Percentiles rank a stretch among this genome's conserved stretches.
phyloP scores from a whole-genome alignment of 2,888 invertebrate genomes.

The Masnerella sp. region DNA sequence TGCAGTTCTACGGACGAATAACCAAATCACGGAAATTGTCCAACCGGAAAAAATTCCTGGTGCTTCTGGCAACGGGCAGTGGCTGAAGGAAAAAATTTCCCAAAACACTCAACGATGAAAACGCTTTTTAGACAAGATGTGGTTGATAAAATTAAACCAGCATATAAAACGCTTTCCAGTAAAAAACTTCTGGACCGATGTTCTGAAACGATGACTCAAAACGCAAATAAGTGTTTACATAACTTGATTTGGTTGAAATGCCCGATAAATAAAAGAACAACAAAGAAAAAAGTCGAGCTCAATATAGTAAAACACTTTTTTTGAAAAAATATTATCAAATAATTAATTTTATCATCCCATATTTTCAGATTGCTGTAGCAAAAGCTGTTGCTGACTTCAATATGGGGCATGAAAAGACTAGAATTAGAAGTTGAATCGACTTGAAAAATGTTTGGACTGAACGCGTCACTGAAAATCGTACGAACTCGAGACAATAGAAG shows the following conservation, averaged over 20 bases:
- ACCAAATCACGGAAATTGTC: slow-evolving; percentile 27
- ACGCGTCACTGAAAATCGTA: slow-evolving; percentile 3
- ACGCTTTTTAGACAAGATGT: not conserved
- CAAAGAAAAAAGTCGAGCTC: slow-evolving; percentile 18
- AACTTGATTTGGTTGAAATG: slow-evolving; percentile 31
- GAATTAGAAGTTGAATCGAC: slow-evolving; percentile 15
- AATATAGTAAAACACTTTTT: slow-evolving; percentile 13
- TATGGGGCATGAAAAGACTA: not conserved
- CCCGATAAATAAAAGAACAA: slow-evolving; percentile 14
- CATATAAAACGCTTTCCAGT: slow-evolving; percentile 1
- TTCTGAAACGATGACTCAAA: slow-evolving; percentile 16
- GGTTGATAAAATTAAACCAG: not conserved
- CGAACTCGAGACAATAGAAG: not conserved
- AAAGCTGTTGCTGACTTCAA: slow-evolving; percentile 1
- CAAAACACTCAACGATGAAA: slow-evolving; percentile 4
- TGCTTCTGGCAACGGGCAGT: slow-evolving; percentile 5
- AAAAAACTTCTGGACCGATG: slow-evolving; percentile 6
- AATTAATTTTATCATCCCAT: slow-evolving; percentile 1
- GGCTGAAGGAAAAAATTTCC: not conserved
- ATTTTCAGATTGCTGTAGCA: slow-evolving; percentile 5
- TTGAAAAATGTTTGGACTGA: not conserved
- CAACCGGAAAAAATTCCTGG: slow-evolving; percentile 5
- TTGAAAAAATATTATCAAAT: slow-evolving; percentile 7
- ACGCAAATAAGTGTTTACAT: slow-evolving; percentile 19
- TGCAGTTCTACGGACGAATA: slow-evolving; percentile 34